Conservation (phyloP, 2,797 vertebrate genomes). For the Rallus crepitans region DNA sequence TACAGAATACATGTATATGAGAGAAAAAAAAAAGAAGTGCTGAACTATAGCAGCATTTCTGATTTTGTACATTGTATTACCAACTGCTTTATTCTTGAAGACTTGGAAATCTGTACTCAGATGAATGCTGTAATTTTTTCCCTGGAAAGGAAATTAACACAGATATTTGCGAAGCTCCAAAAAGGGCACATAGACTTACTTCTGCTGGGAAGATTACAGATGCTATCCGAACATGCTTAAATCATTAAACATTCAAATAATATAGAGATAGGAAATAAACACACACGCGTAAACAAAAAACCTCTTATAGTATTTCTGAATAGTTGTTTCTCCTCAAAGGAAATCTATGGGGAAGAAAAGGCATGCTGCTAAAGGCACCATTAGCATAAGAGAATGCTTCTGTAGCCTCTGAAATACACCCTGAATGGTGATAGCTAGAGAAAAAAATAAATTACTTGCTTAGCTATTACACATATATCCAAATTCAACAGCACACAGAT, state of each 20-base stretch:
- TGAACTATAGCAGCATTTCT: background rate
- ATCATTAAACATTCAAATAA: background rate
- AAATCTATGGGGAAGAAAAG: background rate
- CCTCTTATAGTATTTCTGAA: background rate
- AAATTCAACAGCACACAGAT: background rate
- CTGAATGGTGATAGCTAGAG: background rate
- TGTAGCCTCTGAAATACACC: background rate
- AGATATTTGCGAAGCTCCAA: background rate
- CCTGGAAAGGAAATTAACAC: background rate
- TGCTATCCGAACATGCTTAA: background rate
- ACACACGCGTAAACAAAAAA: background rate
- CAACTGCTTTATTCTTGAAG: background rate
- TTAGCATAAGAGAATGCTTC: background rate
- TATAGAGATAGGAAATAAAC: background rate
- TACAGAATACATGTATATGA: background rate
- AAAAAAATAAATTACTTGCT: background rate
- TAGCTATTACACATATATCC: background rate
- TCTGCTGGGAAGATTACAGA: background rate
- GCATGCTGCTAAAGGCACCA: background rate
- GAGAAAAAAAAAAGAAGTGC: background rate
- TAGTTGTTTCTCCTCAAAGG: background rate
- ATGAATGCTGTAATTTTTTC: background rate
- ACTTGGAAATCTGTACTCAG: background rate
- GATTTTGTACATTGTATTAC: background rate
- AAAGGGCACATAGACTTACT: background rate